Percentiles rank a stretch among this genome's conserved stretches.
These are phyloP conservation scores for Loripinus fragilis DNA, from an alignment of 2,888 invertebrate genomes.

Conservation along the genomic window DNA sequence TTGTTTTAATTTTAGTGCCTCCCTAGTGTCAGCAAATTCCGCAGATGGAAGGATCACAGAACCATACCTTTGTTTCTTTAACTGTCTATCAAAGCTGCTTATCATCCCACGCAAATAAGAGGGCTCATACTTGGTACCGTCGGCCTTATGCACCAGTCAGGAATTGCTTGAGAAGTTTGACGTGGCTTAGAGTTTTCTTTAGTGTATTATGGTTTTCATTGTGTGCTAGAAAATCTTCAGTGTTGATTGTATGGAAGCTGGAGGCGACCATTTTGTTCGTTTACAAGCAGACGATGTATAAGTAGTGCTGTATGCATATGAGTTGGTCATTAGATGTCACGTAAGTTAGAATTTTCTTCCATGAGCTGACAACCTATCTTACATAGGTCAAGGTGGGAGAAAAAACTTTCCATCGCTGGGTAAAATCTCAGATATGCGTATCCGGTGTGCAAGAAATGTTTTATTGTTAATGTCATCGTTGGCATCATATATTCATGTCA, in stretches of 20 bases:
- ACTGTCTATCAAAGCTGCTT: conserved; percentile 1
- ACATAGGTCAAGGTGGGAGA: conserved; percentile 1
- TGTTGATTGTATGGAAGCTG: not conserved
- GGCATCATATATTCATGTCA: no score
- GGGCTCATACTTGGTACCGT: conserved; percentile 10
- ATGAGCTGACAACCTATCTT: not conserved
- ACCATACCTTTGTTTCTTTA: not conserved
- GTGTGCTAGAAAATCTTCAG: not conserved
- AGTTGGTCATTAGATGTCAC: not conserved
- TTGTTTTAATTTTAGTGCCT: not conserved
- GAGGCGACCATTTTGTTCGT: not conserved
- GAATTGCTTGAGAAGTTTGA: not conserved
- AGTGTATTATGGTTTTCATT: conserved; percentile 22
- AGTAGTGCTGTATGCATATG: not conserved
- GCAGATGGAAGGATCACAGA: not conserved
- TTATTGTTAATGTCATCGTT: no score
- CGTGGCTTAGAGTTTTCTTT: conserved; percentile 6
- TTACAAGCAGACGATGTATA: conserved; percentile 7
- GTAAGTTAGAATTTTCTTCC: not conserved
- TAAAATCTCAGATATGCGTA: no score
- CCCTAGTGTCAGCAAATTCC: not conserved
- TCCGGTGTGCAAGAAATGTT: no score
- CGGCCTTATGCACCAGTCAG: not conserved
- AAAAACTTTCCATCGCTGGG: no score
- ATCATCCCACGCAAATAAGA: not conserved